Conservation (phyloP, 2,797 vertebrate genomes). For the Sebastes alutus region DNA sequence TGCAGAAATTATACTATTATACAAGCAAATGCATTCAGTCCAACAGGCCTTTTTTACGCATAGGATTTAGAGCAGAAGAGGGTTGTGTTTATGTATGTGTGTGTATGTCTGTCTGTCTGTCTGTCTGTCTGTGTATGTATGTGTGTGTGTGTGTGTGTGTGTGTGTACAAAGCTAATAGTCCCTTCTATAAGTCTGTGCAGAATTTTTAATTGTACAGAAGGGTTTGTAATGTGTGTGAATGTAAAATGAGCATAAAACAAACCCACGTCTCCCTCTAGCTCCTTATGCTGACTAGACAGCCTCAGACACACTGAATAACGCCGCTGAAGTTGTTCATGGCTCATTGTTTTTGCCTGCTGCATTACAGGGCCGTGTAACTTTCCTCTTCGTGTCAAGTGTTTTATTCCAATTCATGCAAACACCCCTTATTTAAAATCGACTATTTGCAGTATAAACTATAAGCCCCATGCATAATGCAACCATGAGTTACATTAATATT, state of each 20-base stretch:
- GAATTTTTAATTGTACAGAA: constrained; percentile 59
- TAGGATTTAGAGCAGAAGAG: constrained; percentile 32
- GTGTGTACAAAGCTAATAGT: constrained; percentile 40
- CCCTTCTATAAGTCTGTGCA: constrained; percentile 43
- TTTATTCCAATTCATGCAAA: constrained; percentile 59
- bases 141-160: not conserved
- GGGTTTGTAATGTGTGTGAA: constrained; percentile 51
- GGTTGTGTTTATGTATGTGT: not conserved
- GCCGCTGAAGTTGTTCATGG: constrained; percentile 69
- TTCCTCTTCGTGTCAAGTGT: constrained; percentile 43
- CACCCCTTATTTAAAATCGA: constrained; percentile 44
- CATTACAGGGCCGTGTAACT: constrained; percentile 74
- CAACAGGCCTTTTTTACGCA: constrained; percentile 30
- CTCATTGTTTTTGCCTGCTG: constrained; percentile 73
- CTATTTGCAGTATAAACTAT: constrained; percentile 23
- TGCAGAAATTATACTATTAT: constrained; percentile 32
- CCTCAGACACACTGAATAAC: constrained; percentile 69
- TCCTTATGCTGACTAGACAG: constrained; percentile 70
- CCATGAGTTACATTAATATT: constrained; percentile 45
- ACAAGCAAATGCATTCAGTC: not conserved
- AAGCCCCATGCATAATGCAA: not conserved
- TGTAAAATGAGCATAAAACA: constrained; percentile 59
- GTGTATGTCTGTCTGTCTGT: not conserved
- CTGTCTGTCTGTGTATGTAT: constrained; percentile 8
- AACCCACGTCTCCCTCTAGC: constrained; percentile 52